Base-by-base conservation (phyloP, 2,113 vertebrate genomes). In the Chitala chitala region DNA sequence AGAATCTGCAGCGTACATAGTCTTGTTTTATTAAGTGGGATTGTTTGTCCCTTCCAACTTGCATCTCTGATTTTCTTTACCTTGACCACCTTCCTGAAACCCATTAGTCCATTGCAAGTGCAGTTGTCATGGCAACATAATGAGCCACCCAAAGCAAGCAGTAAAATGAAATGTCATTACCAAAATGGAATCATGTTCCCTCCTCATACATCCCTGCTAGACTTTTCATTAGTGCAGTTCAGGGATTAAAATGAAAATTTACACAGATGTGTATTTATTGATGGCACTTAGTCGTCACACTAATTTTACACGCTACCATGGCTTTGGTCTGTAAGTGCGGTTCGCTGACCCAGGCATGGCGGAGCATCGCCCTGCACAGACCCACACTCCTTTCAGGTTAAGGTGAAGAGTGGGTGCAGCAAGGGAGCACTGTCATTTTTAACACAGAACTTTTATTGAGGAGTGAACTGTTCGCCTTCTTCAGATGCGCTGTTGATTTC, bases 61-160 rank as follows among this genome's bases (percentile, higher is more conserved):
- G 38, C 33, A 29, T 33, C 33, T 38, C 17, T 5, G 20, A n/a
- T 33, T 38, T 29, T 15, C 5, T 29, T 63, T 42, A 68, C 42
- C 64, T n/a, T 68, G 64, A 68, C 64, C 64, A 46, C 44, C 40
- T 29, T 48, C 40, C 40, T 66, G 36, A 42, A 42, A 26, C 64
- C 12, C 20, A 10, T 51, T 51, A 51, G 48, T 51, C 48, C 20
- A 10, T 20, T 24, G 38, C 46, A 44, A 48, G 22, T n/a, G 15
- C 40, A 9, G 44, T 68, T 68, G 64, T 68, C 64, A 68, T 68
- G 64, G 42, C 64, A 68, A 68, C 64, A 10, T 48, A 68, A 68
- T 42, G 22, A 46, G 38, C 42, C 64, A 46, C 42, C 64, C 64
- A 46, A 46, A 46, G 42, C 64, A 8, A 24, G 40, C 40, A 38